Conservation (phyloP, 2,797 vertebrate genomes). For the Enteromius argenteus region DNA sequence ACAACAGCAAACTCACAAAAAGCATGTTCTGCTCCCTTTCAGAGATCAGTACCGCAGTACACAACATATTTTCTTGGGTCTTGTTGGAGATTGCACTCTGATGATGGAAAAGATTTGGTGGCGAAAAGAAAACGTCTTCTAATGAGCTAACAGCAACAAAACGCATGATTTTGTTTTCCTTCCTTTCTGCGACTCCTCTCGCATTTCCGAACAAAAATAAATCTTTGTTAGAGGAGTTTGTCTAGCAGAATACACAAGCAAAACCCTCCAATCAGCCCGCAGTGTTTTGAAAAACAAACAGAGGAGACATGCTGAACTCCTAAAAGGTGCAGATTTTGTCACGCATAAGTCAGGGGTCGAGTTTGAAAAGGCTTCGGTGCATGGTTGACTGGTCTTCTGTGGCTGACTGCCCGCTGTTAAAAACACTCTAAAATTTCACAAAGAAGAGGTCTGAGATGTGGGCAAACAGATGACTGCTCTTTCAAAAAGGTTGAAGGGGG, state of each 20-base stretch:
- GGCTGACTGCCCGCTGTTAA: slow-evolving; percentile 45
- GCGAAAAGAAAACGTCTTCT: not conserved
- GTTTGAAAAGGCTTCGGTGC: slow-evolving; percentile 32
- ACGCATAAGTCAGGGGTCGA: slow-evolving; percentile 39
- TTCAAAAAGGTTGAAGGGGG: slow-evolving; percentile 52
- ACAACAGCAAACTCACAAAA: not conserved
- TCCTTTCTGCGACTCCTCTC: slow-evolving; percentile 22
- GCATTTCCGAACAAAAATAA: slow-evolving; percentile 37
- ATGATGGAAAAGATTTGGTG: slow-evolving; percentile 19
- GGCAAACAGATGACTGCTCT: slow-evolving; percentile 56
- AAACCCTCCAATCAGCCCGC: slow-evolving; percentile 16
- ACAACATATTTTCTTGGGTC: not conserved
- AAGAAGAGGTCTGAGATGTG: slow-evolving; percentile 58
- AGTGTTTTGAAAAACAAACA: slow-evolving; percentile 36
- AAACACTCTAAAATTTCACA: slow-evolving; percentile 37
- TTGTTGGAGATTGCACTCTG: not conserved
- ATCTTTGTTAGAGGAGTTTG: slow-evolving; percentile 39
- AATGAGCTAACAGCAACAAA: slow-evolving; percentile 19
- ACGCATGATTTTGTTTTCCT: slow-evolving; percentile 9
- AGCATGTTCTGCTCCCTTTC: not conserved
- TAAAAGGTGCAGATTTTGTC: slow-evolving; percentile 44
- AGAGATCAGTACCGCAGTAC: not conserved
- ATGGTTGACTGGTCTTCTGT: slow-evolving; percentile 40
- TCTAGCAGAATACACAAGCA: slow-evolving; percentile 33
- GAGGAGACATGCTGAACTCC: slow-evolving; percentile 20